These are phyloP conservation scores for Cephalopholis sonnerati DNA, from an alignment of 2,113 vertebrate species.

Conservation along the genomic window DNA sequence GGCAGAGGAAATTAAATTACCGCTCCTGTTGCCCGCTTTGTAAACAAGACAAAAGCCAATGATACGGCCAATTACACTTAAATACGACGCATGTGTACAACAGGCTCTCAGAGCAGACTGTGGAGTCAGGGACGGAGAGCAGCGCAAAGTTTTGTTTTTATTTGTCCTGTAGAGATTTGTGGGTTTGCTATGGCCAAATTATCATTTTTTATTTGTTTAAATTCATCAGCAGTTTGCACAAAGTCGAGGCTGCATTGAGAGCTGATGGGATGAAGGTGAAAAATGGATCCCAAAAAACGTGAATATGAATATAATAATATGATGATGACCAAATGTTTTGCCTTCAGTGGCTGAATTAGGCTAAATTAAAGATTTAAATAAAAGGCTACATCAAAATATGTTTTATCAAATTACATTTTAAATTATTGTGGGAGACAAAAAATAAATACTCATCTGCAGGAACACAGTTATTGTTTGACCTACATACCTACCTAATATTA, in stretches of 20 bases:
- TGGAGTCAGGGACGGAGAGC: background rate
- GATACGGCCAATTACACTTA: conserved; percentile 87
- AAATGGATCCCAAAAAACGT: no score
- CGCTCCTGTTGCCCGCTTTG: conserved; percentile 83
- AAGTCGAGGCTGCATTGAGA: background rate
- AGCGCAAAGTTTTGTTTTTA: background rate
- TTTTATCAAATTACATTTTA: background rate
- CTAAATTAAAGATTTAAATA: background rate
- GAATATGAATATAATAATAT: background rate
- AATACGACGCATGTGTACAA: conserved; percentile 72
- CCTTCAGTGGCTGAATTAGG: background rate
- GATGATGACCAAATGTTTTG: no score
- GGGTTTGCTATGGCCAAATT: background rate
- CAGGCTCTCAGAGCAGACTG: conserved; percentile 30
- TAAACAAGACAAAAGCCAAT: conserved; percentile 90
- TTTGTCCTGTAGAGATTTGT: background rate
- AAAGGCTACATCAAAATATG: background rate
- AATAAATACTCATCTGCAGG: background rate
- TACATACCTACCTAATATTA: no score
- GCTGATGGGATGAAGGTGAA: background rate
- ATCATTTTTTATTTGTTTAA: background rate
- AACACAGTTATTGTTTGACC: background rate
- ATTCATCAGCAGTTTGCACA: background rate
- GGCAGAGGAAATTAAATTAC: conserved; percentile 87
- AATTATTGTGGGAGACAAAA: background rate